Conservation (phyloP, 2,888 invertebrate species). For the Trachelus stipa region DNA sequence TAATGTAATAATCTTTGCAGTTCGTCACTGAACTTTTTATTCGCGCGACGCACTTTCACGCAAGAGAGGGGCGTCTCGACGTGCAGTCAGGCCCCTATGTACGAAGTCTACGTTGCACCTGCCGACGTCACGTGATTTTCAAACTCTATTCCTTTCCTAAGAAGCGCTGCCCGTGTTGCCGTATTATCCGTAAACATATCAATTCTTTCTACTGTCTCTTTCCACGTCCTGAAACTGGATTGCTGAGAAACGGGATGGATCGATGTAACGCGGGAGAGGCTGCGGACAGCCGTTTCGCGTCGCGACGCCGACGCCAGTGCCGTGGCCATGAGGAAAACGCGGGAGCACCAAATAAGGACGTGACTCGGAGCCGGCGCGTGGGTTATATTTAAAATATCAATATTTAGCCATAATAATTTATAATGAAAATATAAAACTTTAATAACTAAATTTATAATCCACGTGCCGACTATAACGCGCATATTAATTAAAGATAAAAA, state of each 20-base stretch:
- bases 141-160: neutral
- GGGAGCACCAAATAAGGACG: neutral
- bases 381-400: neutral
- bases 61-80: neutral
- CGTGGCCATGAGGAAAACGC: conserved; percentile 11
- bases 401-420: neutral
- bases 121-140: neutral
- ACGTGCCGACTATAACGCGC: neutral
- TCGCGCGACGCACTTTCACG: neutral
- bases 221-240: neutral
- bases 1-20: neutral
- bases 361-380: neutral
- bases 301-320: conserved; percentile 36
- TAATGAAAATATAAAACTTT: neutral
- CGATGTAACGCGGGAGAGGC: conserved; percentile 28
- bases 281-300: conserved; percentile 37
- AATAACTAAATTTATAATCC: too few species aligned
- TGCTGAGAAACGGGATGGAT: conserved; percentile 32
- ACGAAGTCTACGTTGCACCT: neutral
- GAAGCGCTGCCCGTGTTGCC: neutral
- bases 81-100: neutral
- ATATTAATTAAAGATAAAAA: neutral
- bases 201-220: neutral
- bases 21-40: neutral
- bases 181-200: neutral